A percentile compares a stretch with the other conserved stretches of the same genome.
Evolutionary conservation across 2,113 vertebrate species (phyloP).

Genomic region (Hemicordylus capensis): DNA sequence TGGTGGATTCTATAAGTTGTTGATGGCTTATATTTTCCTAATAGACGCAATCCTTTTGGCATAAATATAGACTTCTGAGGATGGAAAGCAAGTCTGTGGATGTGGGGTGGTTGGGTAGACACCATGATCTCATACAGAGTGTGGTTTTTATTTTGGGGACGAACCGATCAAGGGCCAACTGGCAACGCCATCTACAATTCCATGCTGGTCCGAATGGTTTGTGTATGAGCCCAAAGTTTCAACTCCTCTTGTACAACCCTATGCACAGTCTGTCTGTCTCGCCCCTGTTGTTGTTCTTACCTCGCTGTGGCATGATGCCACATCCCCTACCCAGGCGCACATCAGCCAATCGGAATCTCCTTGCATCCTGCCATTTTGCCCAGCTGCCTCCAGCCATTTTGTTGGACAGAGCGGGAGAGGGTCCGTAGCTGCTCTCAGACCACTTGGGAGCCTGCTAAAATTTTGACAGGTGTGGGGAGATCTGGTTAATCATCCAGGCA

Average conservation of each 20-base stretch:
- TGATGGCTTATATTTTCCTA: no score
- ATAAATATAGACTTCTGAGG: not conserved
- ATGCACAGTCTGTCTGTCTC: not conserved
- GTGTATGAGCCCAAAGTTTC: not conserved
- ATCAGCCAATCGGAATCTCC: not conserved
- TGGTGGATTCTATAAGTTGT: not conserved
- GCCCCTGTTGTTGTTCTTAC: not conserved
- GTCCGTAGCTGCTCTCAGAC: not conserved
- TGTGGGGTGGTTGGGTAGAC: not conserved
- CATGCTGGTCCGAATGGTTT: not conserved
- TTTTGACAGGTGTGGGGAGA: not conserved
- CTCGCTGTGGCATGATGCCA: not conserved
- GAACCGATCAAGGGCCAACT: no score
- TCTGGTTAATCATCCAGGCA: not conserved
- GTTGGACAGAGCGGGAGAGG: not conserved
- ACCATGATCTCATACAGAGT: not conserved
- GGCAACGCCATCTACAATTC: no score
- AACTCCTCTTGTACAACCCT: not conserved
- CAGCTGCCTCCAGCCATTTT: not conserved
- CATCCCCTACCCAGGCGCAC: no score
- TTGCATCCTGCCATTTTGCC: not conserved
- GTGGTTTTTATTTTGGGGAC: not conserved
- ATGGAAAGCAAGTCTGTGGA: not conserved
- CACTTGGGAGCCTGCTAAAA: not conserved
- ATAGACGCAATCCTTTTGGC: not conserved